Percentiles rank a stretch among this genome's conserved stretches.
These are phyloP conservation scores for Drosophila paranaensis DNA, from an alignment of 2,888 invertebrate species.

Conservation along the genomic window DNA sequence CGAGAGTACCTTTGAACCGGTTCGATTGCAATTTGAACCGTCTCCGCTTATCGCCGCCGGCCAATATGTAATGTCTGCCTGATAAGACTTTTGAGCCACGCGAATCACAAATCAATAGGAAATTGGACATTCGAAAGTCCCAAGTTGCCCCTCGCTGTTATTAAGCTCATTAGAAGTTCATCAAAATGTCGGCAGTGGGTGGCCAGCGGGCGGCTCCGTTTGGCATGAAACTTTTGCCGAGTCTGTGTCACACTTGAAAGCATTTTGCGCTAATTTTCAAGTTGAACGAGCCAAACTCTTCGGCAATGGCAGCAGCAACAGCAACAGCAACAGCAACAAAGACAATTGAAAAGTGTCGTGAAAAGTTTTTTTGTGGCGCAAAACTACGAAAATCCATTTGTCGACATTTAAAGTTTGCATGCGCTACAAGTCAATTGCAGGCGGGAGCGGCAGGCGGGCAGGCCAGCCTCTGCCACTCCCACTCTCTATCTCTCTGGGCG, in stretches of 20 bases:
- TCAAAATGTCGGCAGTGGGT: constrained; percentile 37
- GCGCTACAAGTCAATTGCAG: constrained; percentile 64
- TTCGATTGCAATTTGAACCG: constrained; percentile 36
- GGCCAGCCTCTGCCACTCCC: not conserved
- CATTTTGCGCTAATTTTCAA: constrained; percentile 71
- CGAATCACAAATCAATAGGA: constrained; percentile 46
- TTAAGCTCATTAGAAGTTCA: constrained; percentile 75
- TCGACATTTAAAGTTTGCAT: constrained; percentile 75
- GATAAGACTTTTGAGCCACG: constrained; percentile 52
- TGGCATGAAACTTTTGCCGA: constrained; percentile 48
- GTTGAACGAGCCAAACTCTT: constrained; percentile 52
- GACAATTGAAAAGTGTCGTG: constrained; percentile 42
- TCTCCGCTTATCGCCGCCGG: constrained; percentile 44
- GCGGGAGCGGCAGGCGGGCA: not conserved
- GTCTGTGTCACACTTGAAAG: constrained; percentile 61
- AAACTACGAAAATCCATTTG: constrained; percentile 76
- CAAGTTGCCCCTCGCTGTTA: constrained; percentile 46
- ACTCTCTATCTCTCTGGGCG: constrained; percentile 7
- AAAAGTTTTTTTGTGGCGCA: constrained; percentile 54
- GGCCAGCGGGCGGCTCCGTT: not conserved
- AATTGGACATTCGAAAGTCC: constrained; percentile 16
- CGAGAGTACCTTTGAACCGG: constrained; percentile 47
- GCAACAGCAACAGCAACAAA: constrained; percentile 15
- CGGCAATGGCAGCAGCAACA: constrained; percentile 20
- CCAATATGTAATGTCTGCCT: constrained; percentile 31